Evolutionary conservation across 2,797 vertebrate species (phyloP).

Genomic region (Sebastes alutus): DNA sequence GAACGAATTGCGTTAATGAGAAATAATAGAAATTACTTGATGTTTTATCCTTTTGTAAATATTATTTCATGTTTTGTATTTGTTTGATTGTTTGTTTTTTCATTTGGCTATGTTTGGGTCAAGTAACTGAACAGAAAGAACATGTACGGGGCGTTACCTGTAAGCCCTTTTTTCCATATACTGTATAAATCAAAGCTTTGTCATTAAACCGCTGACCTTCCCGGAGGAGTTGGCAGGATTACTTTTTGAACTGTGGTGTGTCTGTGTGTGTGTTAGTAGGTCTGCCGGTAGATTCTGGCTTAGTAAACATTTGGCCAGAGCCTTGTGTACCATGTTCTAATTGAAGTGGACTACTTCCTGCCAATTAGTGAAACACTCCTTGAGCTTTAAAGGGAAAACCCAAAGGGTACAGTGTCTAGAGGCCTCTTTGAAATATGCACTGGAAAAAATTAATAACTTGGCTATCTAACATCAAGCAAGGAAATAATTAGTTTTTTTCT

Average conservation of each 20-base stretch:
- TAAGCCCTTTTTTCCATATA: not conserved
- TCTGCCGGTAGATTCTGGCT: constrained; percentile 44
- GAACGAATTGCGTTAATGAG: not conserved
- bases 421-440: constrained; percentile 82
- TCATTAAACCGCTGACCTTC: constrained; percentile 6
- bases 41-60: not conserved
- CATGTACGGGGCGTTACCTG: not conserved
- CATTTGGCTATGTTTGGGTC: not conserved
- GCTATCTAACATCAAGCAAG: constrained; percentile 78
- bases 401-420: constrained; percentile 76
- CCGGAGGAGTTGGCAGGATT: not conserved
- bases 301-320: constrained; percentile 76
- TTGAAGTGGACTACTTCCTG: constrained; percentile 79
- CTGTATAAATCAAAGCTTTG: constrained; percentile 5
- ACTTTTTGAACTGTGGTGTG: constrained; percentile 4
- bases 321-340: constrained; percentile 71
- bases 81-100: not conserved
- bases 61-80: not conserved
- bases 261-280: constrained; percentile 12
- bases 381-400: constrained; percentile 81
- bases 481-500: constrained; percentile 70
- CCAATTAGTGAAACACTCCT: constrained; percentile 82
- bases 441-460: constrained; percentile 72
- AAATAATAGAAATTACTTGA: not conserved
- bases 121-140: not conserved